Percentiles rank a stretch among this genome's conserved stretches.
These are phyloP conservation scores for Oeneis ivallda DNA, from an alignment of 2,888 invertebrate genomes.

Conservation along the genomic window DNA sequence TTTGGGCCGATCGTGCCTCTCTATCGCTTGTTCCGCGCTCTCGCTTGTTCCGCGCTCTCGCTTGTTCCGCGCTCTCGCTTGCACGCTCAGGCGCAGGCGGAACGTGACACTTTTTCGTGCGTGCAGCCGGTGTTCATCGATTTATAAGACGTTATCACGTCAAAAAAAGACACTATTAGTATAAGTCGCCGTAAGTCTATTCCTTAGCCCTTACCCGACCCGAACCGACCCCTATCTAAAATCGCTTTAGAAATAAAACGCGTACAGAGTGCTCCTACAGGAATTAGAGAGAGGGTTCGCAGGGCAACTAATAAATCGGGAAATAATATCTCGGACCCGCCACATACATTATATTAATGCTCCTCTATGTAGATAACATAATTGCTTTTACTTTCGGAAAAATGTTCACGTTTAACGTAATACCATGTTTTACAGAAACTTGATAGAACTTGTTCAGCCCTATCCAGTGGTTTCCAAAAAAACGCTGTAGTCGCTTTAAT, in stretches of 20 bases:
- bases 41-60: too few relatives aligned
- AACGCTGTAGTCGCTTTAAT: too few relatives aligned
- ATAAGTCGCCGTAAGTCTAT: constrained; percentile 34
- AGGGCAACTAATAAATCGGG: constrained; percentile 74
- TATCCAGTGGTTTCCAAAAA: too few relatives aligned
- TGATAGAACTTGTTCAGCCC: too few relatives aligned
- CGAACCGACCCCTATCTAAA: constrained; percentile 73
- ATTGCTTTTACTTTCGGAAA: constrained; percentile 13
- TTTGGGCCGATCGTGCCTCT: too few relatives aligned
- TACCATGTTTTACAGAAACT: neutral
- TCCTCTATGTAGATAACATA: constrained; percentile 29
- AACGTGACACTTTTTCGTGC: too few relatives aligned
- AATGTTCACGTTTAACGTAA: constrained; percentile 2
- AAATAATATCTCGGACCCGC: constrained; percentile 64
- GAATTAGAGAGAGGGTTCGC: constrained; percentile 67
- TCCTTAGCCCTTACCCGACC: constrained; percentile 41
- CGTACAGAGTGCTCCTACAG: constrained; percentile 65
- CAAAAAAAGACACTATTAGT: too few relatives aligned
- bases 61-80: too few relatives aligned
- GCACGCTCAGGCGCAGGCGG: too few relatives aligned
- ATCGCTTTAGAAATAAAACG: constrained; percentile 78
- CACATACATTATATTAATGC: constrained; percentile 42
- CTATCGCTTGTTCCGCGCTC: too few relatives aligned
- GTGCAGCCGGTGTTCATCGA: too few relatives aligned
- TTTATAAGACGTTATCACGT: too few relatives aligned